Conservation (phyloP, 2,113 vertebrate species). For the Crotalus viridis region DNA sequence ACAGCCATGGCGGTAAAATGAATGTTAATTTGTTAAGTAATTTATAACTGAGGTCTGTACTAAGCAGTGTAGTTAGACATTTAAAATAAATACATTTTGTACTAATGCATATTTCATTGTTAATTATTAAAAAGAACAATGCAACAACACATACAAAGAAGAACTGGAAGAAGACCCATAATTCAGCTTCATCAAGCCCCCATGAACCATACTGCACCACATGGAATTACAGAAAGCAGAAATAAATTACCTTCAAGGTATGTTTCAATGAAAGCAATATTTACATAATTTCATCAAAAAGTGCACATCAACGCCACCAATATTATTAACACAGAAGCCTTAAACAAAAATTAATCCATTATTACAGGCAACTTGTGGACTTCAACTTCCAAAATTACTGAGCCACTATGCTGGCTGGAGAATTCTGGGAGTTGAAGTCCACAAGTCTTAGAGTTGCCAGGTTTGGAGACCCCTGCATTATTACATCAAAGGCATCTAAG, state of each 20-base stretch:
- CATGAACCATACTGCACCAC: not conserved
- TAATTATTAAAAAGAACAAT: not conserved
- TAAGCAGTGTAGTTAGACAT: not conserved
- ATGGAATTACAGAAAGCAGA: not conserved
- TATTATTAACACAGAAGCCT: not conserved
- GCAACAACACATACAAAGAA: not conserved
- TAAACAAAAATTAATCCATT: not conserved
- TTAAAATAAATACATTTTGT: not conserved
- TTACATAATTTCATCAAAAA: not conserved
- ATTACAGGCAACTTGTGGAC: not conserved
- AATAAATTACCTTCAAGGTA: not conserved
- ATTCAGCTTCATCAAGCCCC: not conserved
- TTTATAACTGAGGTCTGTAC: not conserved
- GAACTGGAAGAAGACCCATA: not conserved
- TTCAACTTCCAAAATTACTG: not conserved
- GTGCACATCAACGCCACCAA: not conserved
- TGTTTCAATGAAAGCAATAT: not conserved
- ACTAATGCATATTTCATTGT: not conserved
- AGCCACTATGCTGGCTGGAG: not conserved
- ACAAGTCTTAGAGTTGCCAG: not conserved
- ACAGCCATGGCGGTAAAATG: not conserved
- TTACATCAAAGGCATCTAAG: not conserved
- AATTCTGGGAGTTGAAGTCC: not conserved
- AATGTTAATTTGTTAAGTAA: not conserved
- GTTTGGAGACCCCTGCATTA: not conserved